Evolutionary conservation across 2,888 invertebrate species (phyloP).

Genomic region (Teleiodes luculella): DNA sequence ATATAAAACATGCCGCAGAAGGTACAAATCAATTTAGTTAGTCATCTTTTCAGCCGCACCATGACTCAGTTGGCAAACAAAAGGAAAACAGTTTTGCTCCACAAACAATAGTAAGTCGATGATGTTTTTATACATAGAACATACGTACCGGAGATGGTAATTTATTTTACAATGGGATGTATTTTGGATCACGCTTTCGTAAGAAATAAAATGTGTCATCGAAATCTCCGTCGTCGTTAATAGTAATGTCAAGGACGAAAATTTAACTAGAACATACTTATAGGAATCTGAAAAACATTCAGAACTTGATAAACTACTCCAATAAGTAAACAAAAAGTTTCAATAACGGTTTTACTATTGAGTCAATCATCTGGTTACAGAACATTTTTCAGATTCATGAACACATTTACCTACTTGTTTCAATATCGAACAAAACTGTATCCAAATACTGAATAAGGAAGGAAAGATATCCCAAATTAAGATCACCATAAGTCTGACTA

Average conservation of each 20-base stretch:
- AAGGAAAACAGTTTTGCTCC: slow-evolving; percentile 28
- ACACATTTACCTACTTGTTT: too few species aligned
- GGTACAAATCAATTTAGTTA: slow-evolving; percentile 65
- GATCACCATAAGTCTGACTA: background rate
- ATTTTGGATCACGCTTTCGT: background rate
- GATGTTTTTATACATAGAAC: background rate
- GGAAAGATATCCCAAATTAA: background rate
- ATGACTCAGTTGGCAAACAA: slow-evolving; percentile 60
- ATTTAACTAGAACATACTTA: too few species aligned
- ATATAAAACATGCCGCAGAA: slow-evolving; percentile 45
- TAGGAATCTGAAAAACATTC: too few species aligned
- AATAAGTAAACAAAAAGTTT: too few species aligned
- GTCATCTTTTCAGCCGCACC: slow-evolving; percentile 48
- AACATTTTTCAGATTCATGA: too few species aligned
- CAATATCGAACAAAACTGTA: too few species aligned
- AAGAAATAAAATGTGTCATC: background rate
- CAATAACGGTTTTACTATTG: too few species aligned
- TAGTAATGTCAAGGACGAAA: too few species aligned
- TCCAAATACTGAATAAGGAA: background rate
- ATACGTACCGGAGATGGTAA: background rate
- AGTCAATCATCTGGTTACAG: too few species aligned
- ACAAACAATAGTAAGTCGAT: slow-evolving; percentile 32
- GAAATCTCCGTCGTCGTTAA: too few species aligned
- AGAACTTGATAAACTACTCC: too few species aligned
- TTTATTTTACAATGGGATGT: too few species aligned